These are phyloP conservation scores for Bubo scandiacus DNA, from an alignment of 2,113 vertebrate genomes.

Conservation along the genomic window DNA sequence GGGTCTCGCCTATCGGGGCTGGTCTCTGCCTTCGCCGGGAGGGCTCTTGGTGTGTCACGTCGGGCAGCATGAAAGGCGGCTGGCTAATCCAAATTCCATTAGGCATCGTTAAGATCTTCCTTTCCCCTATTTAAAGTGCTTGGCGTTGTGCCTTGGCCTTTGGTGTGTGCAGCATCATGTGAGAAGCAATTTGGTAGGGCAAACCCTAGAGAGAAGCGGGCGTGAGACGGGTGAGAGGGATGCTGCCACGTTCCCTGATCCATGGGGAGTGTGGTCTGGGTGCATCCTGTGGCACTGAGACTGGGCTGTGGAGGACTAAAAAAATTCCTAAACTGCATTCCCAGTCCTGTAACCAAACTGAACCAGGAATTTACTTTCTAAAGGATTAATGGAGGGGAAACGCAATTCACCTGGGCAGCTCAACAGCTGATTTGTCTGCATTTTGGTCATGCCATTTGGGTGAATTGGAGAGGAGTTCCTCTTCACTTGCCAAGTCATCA, in stretches of 20 bases:
- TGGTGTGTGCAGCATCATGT: background rate
- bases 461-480: background rate
- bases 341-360: background rate
- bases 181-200: background rate
- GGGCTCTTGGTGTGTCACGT: background rate
- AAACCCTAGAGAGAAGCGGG: background rate
- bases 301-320: background rate
- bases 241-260: background rate
- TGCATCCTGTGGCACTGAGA: rapidly evolving
- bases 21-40: background rate
- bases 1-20: background rate
- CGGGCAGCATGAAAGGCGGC: background rate
- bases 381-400: background rate
- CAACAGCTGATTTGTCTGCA: background rate
- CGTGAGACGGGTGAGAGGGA: background rate
- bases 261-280: rapidly evolving
- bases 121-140: background rate
- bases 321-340: background rate
- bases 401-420: background rate
- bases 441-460: background rate
- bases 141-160: background rate
- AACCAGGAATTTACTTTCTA: background rate
- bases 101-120: background rate
- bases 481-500: background rate
- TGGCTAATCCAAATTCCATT: conserved; percentile 18